Percentiles rank a stretch among this genome's conserved stretches.
phyloP scores from a whole-genome alignment of 2,888 invertebrate species.

The Polietes domitor region DNA sequence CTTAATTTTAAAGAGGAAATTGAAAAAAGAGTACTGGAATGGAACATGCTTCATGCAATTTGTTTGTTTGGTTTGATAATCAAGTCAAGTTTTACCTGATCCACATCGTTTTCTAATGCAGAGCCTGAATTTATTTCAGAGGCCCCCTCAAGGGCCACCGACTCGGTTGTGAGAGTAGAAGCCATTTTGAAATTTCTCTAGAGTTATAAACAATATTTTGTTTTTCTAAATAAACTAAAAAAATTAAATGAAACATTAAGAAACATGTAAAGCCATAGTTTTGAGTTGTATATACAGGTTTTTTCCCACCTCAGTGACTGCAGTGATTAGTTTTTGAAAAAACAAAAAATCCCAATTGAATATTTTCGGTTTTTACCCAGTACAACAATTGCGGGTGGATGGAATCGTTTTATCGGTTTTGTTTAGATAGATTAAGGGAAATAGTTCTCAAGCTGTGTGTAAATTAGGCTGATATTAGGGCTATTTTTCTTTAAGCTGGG shows the following conservation, averaged over 20 bases:
- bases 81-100: constrained; percentile 58
- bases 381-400: background rate
- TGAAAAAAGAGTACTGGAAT: background rate
- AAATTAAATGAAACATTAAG: constrained; percentile 1
- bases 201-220: constrained; percentile 14
- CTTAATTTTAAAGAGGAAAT: background rate
- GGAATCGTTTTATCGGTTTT: too few species aligned
- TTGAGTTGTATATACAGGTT: constrained; percentile 21
- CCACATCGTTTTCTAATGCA: constrained; percentile 31
- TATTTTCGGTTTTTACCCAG: constrained; percentile 1
- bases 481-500: too few species aligned
- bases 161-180: background rate
- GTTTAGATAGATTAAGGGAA: too few species aligned
- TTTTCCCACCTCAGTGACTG: too few species aligned
- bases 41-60: constrained; percentile 61
- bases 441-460: too few species aligned
- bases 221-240: constrained; percentile 26
- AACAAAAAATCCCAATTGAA: too few species aligned
- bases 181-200: constrained; percentile 41
- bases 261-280: constrained; percentile 13
- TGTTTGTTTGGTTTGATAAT: background rate
- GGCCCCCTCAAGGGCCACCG: constrained; percentile 35
- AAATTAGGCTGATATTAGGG: too few species aligned
- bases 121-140: constrained; percentile 41
- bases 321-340: too few species aligned